Evolutionary conservation across 1,140 invertebrate genomes (phyloP).

Genomic region (Ceratosolen solmsi): DNA sequence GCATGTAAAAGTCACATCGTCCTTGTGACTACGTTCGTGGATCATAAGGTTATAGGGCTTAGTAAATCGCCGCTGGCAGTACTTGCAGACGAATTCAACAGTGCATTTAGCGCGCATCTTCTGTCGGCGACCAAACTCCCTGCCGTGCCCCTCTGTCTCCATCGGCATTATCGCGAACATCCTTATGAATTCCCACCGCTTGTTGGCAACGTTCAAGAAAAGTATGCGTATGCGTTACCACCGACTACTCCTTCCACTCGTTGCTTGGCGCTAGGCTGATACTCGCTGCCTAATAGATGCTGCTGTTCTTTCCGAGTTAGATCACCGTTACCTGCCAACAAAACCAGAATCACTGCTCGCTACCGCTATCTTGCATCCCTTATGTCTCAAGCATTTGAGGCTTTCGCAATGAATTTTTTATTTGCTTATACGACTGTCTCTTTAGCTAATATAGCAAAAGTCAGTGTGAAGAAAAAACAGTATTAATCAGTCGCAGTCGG

Average conservation of each 20-base stretch:
- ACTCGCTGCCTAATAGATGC: not conserved
- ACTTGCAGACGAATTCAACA: constrained; percentile 97
- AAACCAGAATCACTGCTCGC: constrained; percentile 11
- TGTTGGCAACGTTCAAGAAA: constrained; percentile 57
- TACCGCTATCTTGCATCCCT: not conserved
- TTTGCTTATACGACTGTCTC: not conserved
- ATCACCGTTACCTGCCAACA: constrained; percentile 25
- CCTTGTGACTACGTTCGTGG: constrained; percentile 98
- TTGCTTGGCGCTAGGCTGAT: not conserved
- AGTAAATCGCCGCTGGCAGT: constrained; percentile 98
- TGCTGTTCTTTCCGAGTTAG: constrained; percentile 32
- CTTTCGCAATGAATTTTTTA: not conserved
- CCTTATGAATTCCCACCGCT: constrained; percentile 74
- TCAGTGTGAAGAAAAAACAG: not conserved
- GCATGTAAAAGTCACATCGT: constrained; percentile 97
- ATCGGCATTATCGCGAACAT: constrained; percentile 86
- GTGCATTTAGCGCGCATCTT: constrained; percentile 93
- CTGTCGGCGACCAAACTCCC: constrained; percentile 88
- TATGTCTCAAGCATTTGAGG: not conserved
- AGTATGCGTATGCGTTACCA: not conserved
- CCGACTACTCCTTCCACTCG: constrained; percentile 40
- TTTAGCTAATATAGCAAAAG: not conserved
- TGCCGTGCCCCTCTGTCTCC: constrained; percentile 90
- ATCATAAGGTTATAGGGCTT: constrained; percentile 99
- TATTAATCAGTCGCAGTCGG: constrained; percentile 40